Base-by-base conservation (phyloP, 2,888 invertebrate genomes). In the Machimus rusticus region DNA sequence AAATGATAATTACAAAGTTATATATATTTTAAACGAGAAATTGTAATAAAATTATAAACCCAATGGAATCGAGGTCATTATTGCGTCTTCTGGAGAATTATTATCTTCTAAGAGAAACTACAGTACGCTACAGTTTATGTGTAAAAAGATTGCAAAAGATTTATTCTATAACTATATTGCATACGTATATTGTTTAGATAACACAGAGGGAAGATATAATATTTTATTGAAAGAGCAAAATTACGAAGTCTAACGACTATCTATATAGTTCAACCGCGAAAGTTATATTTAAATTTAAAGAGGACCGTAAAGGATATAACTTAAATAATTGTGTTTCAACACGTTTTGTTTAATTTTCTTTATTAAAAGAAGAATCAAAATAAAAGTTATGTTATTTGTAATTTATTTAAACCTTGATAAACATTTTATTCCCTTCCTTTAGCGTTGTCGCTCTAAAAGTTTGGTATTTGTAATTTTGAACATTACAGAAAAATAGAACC, bases 311-410 rank as follows among this genome's bases (percentile, higher is more conserved):
- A 51, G 9, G 79, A 51, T 79, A 79, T 79, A 79, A 28, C 28
- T 79, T 79, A 51, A 79, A 46, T 51, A 28, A 79, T 79, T 79
- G 79, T 79, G 51, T 79, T 79, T 79, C 46, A 79, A 39, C 66
- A 66, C 66, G 66, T 79, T 79, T 79, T 79, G 79, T 79, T 79
- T 79, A 79, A 28, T 79, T 79, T 79, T 79, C 79, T 79, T 79
- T 79, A 79, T 79, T 79, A 79, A 79, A 79, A 79, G 79, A 79
- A 46, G 39, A 51, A 79, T 79, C 51, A 79, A 79, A 76, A 79
- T 79, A 51, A 51, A 76, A 46, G 51, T 51, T 79, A 78, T 55
- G 79, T 79, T 51, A 79, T 79, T 79, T 51, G 28, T 6, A 79
- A 79, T 76, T 76, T 66, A 66, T 66, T 66, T 23, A 66, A 66